Evolutionary conservation across 2,888 invertebrate species (phyloP), one percentile per base, ranked within the genome.

Genomic region (Lochmaea crataegi): DNA sequence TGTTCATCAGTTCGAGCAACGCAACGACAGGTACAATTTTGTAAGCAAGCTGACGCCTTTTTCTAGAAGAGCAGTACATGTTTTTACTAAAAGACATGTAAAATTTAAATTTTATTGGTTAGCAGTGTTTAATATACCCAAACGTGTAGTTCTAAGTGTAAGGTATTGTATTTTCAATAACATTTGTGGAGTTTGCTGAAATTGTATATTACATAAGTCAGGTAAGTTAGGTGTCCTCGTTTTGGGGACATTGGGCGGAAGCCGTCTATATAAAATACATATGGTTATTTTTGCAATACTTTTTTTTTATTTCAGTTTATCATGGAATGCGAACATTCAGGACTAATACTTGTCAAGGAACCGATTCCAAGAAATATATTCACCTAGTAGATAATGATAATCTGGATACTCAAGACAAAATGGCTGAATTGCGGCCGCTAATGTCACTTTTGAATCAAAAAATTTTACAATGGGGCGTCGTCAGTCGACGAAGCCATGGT

Each of bases 401-500:
- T 66, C 22, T 57, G 22, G 76, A 77, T 71, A 76, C 5, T 4
- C 5, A n/a, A n/a, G 48, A 48, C n/a, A 48, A 73, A 74, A n/a
- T n/a, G n/a, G n/a, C n/a, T n/a, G n/a, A n/a, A n/a, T n/a, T n/a
- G n/a, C n/a, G n/a, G n/a, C n/a, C 73, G 72, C 42, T 70, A 78
- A 78, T n/a, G 71, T 22, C 76, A 10, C 57, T 74, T 4, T 75
- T 74, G 77, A 76, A n/a, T 73, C 12, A 65, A 61, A 78, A 79
- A 26, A 78, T 77, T 64, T 61, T 45, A 10, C 64, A 72, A 56
- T 68, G 42, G 51, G 68, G 68, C 22, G 64, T 72, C 79, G 14
- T 81, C 79, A 11, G 73, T 80, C 38, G 80, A 32, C 32, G 5
- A 32, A 32, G 5, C 32, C 32, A 82, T 81, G 77, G 75, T 79